Conservation (phyloP, 2,888 invertebrate species). For the Neria commutata region DNA sequence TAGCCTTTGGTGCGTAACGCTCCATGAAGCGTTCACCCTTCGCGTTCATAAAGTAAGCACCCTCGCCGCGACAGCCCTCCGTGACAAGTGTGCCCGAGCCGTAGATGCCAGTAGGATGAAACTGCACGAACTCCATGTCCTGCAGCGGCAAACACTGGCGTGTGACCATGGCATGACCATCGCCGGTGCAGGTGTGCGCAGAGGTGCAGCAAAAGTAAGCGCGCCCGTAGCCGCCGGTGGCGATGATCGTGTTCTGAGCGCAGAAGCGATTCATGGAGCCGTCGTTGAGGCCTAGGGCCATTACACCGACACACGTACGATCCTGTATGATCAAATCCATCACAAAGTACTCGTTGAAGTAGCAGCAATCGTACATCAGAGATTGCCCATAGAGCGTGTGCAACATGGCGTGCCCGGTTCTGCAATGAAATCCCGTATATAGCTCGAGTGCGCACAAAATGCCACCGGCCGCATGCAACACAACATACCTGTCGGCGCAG, state of each 20-base stretch:
- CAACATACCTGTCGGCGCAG: constrained; percentile 78
- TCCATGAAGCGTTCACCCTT: constrained; percentile 99
- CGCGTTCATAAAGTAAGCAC: constrained; percentile 94
- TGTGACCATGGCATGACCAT: constrained; percentile 95
- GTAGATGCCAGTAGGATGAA: constrained; percentile 98
- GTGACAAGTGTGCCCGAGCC: constrained; percentile 98
- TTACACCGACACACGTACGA: constrained; percentile 87
- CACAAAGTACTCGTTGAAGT: constrained; percentile 97
- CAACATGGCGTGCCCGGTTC: constrained; percentile 97
- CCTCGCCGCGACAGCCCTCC: constrained; percentile 95
- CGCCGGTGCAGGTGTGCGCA: constrained; percentile 97
- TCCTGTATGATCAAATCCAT: constrained; percentile 95
- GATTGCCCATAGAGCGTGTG: constrained; percentile 98
- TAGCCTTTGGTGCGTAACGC: constrained; percentile 95
- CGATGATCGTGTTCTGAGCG: constrained; percentile 71
- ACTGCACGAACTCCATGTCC: constrained; percentile 98
- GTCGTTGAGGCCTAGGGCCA: constrained; percentile 92
- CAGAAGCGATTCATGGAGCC: constrained; percentile 86
- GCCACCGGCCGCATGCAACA: not conserved
- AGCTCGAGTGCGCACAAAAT: not conserved
- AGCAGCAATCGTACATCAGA: constrained; percentile 85
- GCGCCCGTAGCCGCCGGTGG: constrained; percentile 86
- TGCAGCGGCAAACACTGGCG: constrained; percentile 90
- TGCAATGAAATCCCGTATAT: no score
- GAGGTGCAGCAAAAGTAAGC: constrained; percentile 98